Conservation (phyloP, 2,113 vertebrate genomes). For the Xenopus borealis region DNA sequence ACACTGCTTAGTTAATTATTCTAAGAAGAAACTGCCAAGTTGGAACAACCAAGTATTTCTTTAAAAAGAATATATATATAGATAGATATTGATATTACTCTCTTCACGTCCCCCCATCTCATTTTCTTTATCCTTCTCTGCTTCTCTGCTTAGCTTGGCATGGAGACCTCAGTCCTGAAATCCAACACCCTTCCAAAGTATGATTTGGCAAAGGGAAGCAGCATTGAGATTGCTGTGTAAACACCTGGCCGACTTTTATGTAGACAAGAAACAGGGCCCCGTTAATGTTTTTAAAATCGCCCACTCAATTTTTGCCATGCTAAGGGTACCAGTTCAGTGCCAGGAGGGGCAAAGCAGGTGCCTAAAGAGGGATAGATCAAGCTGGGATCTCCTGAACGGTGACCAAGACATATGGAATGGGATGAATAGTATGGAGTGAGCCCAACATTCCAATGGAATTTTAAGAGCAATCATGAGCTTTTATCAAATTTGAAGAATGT, state of each 20-base stretch:
- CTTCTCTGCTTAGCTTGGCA: conserved; percentile 73
- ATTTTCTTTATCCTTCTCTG: conserved; percentile 1
- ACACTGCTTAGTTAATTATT: conserved; percentile 68
- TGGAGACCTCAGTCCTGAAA: conserved; percentile 65
- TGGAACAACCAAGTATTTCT: conserved; percentile 71
- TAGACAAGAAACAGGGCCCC: conserved; percentile 66
- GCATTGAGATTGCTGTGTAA: conserved; percentile 60
- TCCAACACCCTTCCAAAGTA: conserved; percentile 75
- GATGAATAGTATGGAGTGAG: conserved; percentile 48
- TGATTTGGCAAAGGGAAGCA: conserved; percentile 72
- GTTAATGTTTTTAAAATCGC: conserved; percentile 38
- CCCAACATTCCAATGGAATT: conserved; percentile 48
- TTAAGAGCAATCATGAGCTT: conserved; percentile 52
- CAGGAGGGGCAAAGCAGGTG: background rate
- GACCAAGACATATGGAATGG: background rate
- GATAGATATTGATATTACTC: background rate
- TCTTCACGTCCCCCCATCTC: conserved; percentile 24
- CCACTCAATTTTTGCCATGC: conserved; percentile 33
- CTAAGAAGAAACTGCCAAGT: conserved; percentile 68
- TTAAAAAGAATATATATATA: conserved; percentile 50
- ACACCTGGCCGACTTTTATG: conserved; percentile 68
- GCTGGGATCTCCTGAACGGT: too few species aligned
- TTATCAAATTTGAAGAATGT: conserved; percentile 47
- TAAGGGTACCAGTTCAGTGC: background rate
- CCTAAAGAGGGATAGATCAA: background rate